phyloP scores from a whole-genome alignment of 2,113 vertebrate species.

The Pluvianellus socialis region DNA sequence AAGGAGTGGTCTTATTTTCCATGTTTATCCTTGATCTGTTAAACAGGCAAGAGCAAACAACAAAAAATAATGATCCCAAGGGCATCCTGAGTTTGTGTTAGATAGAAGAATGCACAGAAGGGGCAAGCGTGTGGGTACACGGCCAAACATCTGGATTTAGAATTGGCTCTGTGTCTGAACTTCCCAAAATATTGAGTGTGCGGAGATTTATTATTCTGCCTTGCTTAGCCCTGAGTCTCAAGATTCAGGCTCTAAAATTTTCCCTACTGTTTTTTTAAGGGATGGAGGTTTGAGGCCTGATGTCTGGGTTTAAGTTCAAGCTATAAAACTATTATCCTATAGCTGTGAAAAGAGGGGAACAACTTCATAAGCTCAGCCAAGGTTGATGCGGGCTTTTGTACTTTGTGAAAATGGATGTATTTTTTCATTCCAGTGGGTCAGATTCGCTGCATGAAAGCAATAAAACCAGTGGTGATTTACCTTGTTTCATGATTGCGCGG shows the following conservation, averaged over 20 bases:
- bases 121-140: neutral
- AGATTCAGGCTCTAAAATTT: neutral
- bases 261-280: neutral
- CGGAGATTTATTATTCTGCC: slow-evolving; percentile 44
- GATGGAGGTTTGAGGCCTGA: neutral
- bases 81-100: neutral
- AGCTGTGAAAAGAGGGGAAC: neutral
- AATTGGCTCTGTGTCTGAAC: slow-evolving; percentile 6
- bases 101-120: neutral
- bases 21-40: neutral
- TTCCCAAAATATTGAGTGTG: slow-evolving; percentile 14
- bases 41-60: neutral
- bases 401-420: neutral
- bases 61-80: neutral
- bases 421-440: neutral
- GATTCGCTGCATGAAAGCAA: neutral
- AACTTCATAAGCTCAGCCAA: neutral
- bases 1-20: neutral
- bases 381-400: neutral
- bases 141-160: slow-evolving; percentile 32
- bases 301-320: neutral
- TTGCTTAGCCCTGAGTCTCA: neutral
- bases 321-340: neutral
- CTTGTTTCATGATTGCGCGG: neutral
- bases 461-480: neutral